These are phyloP conservation scores for Zaprionus nigranus DNA, from an alignment of 1,140 invertebrate species.

Conservation along the genomic window DNA sequence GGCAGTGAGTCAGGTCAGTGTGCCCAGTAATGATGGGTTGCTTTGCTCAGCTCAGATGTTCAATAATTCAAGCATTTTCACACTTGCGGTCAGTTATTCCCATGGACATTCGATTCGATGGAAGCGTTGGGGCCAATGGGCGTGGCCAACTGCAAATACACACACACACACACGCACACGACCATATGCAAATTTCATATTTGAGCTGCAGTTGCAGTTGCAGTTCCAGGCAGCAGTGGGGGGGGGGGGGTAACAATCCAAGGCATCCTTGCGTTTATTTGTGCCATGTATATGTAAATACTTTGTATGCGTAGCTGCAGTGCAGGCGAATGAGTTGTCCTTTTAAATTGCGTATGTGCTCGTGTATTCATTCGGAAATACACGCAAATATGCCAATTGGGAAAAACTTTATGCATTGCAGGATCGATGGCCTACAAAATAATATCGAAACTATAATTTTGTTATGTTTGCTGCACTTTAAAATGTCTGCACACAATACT, in stretches of 20 bases:
- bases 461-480: no score
- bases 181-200: slow-evolving; percentile 27
- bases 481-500: no score
- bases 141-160: neutral
- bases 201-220: neutral
- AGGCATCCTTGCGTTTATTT: slow-evolving; percentile 36
- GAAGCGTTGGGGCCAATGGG: neutral
- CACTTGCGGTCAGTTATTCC: slow-evolving; percentile 69
- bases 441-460: neutral
- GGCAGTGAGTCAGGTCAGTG: neutral
- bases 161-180: neutral
- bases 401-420: neutral
- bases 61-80: slow-evolving; percentile 81
- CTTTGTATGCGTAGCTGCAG: neutral
- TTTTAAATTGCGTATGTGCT: slow-evolving; percentile 17
- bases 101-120: slow-evolving; percentile 35
- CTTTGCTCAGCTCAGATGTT: slow-evolving; percentile 35
- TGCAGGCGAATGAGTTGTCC: slow-evolving; percentile 8
- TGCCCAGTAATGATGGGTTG: slow-evolving; percentile 33
- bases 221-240: neutral
- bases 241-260: slow-evolving; percentile 24
- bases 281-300: slow-evolving; percentile 4
- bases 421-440: neutral
- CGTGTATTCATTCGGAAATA: slow-evolving; percentile 1
- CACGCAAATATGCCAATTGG: neutral